Evolutionary conservation across 2,797 vertebrate species (phyloP), one percentile per base, ranked within the genome.

Genomic region (Poeciliopsis turneri): DNA sequence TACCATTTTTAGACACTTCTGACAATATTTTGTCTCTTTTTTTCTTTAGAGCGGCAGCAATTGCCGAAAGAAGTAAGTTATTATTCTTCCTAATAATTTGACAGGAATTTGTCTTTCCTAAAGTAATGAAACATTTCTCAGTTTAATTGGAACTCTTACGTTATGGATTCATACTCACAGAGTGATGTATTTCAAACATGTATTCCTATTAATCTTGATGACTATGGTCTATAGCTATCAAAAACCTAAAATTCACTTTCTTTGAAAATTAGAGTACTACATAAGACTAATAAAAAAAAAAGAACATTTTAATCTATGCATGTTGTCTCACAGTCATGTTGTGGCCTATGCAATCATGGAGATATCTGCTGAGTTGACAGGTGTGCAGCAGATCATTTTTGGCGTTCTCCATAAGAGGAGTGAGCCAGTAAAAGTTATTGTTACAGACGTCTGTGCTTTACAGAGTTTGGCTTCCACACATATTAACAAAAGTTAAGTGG

Each of bases 41-140:
- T 92, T 91, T 94, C 86, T 89, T 80, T 83, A 99, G 98, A 93
- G 97, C 97, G 90, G 98, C 97, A 84, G 98, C 98, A 0, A 97
- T 99, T 78, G 98, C 98, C 25, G 98, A 99, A 90, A 98, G 97
- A 97, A 99, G 98, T 99, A 94, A 99, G 98, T 97, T 84, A 74
- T 88, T 89, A 73, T 86, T 85, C 64, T 78, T 75, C 76, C 46
- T 59, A 78, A 78, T 59, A 78, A 78, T 89, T 72, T 86, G 78
- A 82, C 45, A 11, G 71, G 78, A 82, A 76, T 86, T 69, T 20
- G 43, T 16, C 57, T 64, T 20, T 77, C 11, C 74, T 23, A 45
- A 86, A 80, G 79, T 75, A 1, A 75, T 72, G 64, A 77, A 77
- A 83, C 36, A 68, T 70, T 79, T 76, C 69, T n/a, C 74, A 12